Evolutionary conservation across 2,888 invertebrate genomes (phyloP), one percentile per base, ranked within the genome.

Genomic region (Balanococcus diminutus): DNA sequence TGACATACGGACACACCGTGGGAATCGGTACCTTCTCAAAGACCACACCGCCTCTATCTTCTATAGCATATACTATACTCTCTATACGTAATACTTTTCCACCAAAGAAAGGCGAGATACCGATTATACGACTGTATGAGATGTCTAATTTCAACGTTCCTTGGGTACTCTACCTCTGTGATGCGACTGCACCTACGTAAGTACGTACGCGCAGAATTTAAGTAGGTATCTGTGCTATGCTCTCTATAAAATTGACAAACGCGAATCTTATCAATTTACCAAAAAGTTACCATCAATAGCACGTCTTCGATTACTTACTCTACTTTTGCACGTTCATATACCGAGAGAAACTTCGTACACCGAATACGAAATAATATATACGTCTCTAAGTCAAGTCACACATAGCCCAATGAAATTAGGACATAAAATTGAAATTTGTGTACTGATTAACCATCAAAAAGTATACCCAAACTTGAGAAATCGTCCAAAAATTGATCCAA

Each of bases 21-120:
- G 82, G 82, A 82, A 82, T 82, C 51, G 82, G 46, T 82, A 8
- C 51, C 82, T 82, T 46, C 82, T 56, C 82, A 82, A 82, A 82
- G 82, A 82, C 82, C 82, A 82, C 82, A 82, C 82, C 82, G 82
- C 82, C 82, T 82, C 51, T 51, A 19, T 67, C 14, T 28, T 28
- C 42, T 42, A 11, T 42, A 42, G 14, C 14, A 9, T 42, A 11
- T 42, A 42, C 1, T 11, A 9, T 42, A 56, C 56, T 56, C 56
- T 56, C 56, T 8, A 56, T 56, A 56, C 56, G 56, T 19, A 51
- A 22, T 79, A 32, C 75, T 22, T 19, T 79, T 36, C n/a, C 19
- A 36, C 75, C 72, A n/a, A 31, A 56, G 56, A 22, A 11, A 67
- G 67, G 67, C 28, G 67, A 67, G 67, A 67, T 67, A 36, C 75